These are phyloP conservation scores for Aurelia sp. DNA, from an alignment of 30 jellyfish, hydroid and myxozoan species.

Conservation along the genomic window DNA sequence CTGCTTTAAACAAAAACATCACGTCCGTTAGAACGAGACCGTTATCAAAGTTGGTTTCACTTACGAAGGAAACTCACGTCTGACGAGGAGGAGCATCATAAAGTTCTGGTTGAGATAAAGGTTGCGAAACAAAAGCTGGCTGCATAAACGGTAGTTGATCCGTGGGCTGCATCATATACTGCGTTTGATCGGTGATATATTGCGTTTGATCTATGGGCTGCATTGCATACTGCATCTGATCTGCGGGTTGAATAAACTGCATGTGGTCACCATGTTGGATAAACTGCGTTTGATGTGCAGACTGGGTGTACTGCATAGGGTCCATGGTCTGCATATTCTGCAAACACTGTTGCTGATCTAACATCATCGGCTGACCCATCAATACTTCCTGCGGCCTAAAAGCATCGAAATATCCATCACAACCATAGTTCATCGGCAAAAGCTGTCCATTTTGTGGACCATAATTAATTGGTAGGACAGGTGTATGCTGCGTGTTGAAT, in stretches of 20 bases:
- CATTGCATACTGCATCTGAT: too few relatives aligned
- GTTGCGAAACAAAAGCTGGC: too few relatives aligned
- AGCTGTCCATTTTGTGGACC: not conserved
- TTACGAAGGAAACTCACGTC: too few relatives aligned
- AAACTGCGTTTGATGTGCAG: not conserved
- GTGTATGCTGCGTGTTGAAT: not conserved
- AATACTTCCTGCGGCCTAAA: constrained; percentile 28
- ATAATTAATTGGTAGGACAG: not conserved
- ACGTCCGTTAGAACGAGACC: too few relatives aligned
- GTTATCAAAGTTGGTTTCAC: too few relatives aligned
- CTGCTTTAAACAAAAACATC: too few relatives aligned
- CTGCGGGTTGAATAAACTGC: not conserved
- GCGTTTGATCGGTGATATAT: too few relatives aligned
- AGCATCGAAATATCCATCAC: constrained; percentile 51
- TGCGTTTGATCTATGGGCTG: too few relatives aligned
- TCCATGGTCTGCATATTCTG: constrained; percentile 8
- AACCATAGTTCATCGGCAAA: constrained; percentile 1
- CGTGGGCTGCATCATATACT: too few relatives aligned
- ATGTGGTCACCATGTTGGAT: not conserved
- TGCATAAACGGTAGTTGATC: too few relatives aligned
- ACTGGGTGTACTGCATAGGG: constrained; percentile 9
- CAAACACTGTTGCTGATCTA: constrained; percentile 7
- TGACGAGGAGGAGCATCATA: too few relatives aligned
- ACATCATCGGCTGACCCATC: constrained; percentile 26
- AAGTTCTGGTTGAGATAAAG: too few relatives aligned